These are phyloP conservation scores for Alligator sinensis DNA, from an alignment of 2,113 vertebrate genomes.

Conservation along the genomic window DNA sequence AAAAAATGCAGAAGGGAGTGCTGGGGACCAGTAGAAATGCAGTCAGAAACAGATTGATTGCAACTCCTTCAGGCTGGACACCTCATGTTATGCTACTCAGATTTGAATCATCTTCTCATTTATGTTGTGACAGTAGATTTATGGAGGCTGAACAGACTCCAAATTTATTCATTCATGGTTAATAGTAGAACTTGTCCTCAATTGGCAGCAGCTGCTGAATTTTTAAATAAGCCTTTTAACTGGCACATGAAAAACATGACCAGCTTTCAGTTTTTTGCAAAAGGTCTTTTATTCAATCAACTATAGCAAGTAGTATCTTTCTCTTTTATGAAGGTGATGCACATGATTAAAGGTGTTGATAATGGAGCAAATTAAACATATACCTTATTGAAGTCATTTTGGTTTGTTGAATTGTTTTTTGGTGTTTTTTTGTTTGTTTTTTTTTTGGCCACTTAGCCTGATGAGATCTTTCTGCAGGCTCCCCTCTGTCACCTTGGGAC, in stretches of 20 bases:
- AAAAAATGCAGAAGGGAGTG: background rate
- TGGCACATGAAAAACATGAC: background rate
- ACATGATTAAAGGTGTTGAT: background rate
- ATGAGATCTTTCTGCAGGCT: too few species aligned
- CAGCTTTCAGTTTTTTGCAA: background rate
- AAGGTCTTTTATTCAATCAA: background rate
- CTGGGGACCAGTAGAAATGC: background rate
- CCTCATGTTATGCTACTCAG: background rate
- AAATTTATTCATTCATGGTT: background rate
- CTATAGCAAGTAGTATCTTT: background rate
- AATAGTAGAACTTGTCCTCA: background rate
- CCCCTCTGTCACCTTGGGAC: too few species aligned
- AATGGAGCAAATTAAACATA: background rate
- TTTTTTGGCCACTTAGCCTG: background rate
- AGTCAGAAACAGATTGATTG: background rate
- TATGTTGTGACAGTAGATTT: background rate
- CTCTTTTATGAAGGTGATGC: background rate
- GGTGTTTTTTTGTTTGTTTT: background rate
- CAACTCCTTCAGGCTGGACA: background rate
- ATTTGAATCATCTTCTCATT: background rate
- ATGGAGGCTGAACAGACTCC: background rate
- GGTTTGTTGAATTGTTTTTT: background rate
- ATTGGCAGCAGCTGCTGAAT: background rate
- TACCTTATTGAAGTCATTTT: background rate
- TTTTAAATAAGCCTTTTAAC: conserved; percentile 21